Evolutionary conservation across 1,140 invertebrate species (phyloP), one percentile per base, ranked within the genome.

Genomic region (Pectinophora gossypiella): DNA sequence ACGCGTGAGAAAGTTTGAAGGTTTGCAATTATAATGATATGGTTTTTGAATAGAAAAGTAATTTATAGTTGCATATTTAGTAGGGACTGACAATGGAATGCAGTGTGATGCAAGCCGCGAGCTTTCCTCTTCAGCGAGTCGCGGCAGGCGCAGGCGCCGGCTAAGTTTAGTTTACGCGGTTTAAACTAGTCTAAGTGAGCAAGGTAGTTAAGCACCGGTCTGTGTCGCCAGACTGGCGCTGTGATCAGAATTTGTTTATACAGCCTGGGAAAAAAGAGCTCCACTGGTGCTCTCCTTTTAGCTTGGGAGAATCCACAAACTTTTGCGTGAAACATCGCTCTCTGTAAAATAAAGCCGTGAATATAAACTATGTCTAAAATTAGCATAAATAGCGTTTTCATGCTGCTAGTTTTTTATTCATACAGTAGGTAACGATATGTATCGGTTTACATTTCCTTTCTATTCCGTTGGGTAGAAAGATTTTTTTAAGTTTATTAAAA

Each of bases 161-260:
- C 27, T 32, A 32, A 32, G 27, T 32, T 32, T 32, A 32, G 27
- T 32, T 32, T n/a, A n/a, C 27, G 27, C 27, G n/a, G 27, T 32
- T 32, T 32, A 32, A 32, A 32, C 27, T 32, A 32, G 27, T 32
- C 27, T 32, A 32, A 32, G 9, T 32, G 27, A 32, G 27, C 27
- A 32, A 32, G 27, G 27, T 32, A 32, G 27, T 32, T 40, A 27
- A 48, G 57, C 47, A 55, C 52, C 53, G 56, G 36, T 27, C 32
- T 27, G 55, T 43, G 49, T 43, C 48, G 62, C 64, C 72, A 72
- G 64, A 60, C 64, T 56, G 62, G 58, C 55, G 58, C 58, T 85
- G 82, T 83, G 79, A 85, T 72, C 76, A 75, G 82, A 85, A 85
- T 85, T 85, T 75, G 73, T 84, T 79, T 82, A 78, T 69, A 68